These are phyloP conservation scores for Neogobius melanostomus DNA, from an alignment of 2,113 vertebrate species.

Conservation along the genomic window DNA sequence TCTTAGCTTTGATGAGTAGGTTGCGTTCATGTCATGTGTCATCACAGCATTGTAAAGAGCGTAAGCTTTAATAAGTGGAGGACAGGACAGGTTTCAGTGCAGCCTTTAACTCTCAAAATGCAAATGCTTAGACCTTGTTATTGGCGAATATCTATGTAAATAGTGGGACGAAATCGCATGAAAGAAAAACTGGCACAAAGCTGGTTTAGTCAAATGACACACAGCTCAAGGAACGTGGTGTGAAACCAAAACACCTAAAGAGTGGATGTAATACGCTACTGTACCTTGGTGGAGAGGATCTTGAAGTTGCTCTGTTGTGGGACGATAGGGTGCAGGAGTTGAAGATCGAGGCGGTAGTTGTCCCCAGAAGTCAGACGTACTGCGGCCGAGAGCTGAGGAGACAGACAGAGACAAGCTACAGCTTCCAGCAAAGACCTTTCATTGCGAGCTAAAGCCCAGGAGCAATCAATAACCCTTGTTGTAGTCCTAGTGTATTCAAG, in stretches of 20 bases:
- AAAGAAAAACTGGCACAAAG: too few relatives aligned
- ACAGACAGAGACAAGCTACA: constrained; percentile 6
- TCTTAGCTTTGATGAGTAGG: neutral
- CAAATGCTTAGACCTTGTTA: too few relatives aligned
- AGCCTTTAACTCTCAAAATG: too few relatives aligned
- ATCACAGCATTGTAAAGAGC: too few relatives aligned
- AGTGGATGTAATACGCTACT: neutral
- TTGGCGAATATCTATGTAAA: too few relatives aligned
- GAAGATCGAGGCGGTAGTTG: constrained; percentile 81
- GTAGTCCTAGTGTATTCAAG: neutral
- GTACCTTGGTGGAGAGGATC: constrained; percentile 93
- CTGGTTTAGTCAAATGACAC: too few relatives aligned
- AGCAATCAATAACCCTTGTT: constrained; percentile 7
- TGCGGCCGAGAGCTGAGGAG: constrained; percentile 79
- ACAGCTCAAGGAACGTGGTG: too few relatives aligned
- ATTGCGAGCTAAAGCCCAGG: neutral
- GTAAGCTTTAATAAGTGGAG: too few relatives aligned
- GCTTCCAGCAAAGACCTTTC: constrained; percentile 5
- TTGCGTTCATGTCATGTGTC: too few relatives aligned
- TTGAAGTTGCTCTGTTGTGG: constrained; percentile 90
- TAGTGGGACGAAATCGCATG: too few relatives aligned
- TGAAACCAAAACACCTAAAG: neutral
- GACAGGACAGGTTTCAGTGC: too few relatives aligned
- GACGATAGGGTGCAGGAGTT: constrained; percentile 85
- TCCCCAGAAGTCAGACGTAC: constrained; percentile 86